Evolutionary conservation across 2,113 vertebrate species (phyloP).

Genomic region (Lepus americanus): DNA sequence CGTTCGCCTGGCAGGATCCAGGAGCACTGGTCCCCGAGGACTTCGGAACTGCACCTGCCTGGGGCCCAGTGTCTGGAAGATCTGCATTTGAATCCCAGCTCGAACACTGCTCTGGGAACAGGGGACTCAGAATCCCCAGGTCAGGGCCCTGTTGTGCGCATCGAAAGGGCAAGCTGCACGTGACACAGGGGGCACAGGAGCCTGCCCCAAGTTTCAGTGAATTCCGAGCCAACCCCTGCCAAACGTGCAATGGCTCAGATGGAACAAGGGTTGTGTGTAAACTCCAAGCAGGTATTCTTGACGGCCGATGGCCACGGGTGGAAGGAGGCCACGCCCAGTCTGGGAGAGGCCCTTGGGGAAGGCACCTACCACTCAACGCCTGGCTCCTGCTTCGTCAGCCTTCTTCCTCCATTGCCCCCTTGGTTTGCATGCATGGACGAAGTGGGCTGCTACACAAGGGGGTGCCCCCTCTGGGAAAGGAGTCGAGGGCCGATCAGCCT

Average conservation of each 20-base stretch:
- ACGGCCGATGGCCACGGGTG: neutral
- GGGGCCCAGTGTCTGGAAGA: neutral
- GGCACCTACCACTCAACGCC: too few species aligned
- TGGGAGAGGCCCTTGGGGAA: rapidly evolving
- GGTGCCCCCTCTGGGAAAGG: neutral
- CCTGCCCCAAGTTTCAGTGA: neutral
- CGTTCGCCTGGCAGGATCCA: neutral
- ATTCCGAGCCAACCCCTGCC: neutral
- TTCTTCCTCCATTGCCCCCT: neutral
- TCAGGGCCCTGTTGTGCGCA: neutral
- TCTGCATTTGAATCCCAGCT: neutral
- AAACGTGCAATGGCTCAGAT: neutral
- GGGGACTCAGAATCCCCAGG: neutral
- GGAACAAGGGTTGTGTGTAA: rapidly evolving
- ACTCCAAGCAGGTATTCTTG: neutral
- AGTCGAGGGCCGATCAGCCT: neutral
- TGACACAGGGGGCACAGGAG: rapidly evolving
- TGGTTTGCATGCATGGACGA: neutral
- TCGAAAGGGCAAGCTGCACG: neutral
- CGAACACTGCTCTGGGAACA: neutral
- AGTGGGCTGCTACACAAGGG: neutral
- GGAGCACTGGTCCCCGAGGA: neutral
- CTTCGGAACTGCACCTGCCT: neutral
- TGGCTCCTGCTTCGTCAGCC: too few species aligned
- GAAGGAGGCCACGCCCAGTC: neutral